Evolutionary conservation across 2,888 invertebrate species (phyloP), one percentile per base, ranked within the genome.

Genomic region (Nebria salina): DNA sequence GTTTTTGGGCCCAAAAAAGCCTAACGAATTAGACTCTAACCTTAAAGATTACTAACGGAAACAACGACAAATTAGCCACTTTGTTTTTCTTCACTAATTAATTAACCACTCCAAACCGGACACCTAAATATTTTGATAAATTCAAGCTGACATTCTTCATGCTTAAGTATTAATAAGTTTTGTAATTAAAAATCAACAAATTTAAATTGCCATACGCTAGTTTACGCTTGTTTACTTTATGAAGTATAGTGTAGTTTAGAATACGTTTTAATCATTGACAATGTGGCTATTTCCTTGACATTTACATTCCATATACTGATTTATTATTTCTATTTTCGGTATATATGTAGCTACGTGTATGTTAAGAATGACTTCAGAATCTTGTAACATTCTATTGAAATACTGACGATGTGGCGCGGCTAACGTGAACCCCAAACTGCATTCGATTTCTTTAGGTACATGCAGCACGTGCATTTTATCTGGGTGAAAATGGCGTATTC

Each of bases 401-500:
- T 54, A 54, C 54, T 13, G 54, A 54, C 54, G 54, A 8, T 54
- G 54, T 54, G 54, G 54, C 54, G 8, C 54, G 54, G 4, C 54
- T 70, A 70, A 65, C 26, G 76, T 65, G 65, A n/a, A 34, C 20
- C 64, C 64, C 65, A 65, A 76, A 76, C 76, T 76, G 76, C 76
- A 76, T n/a, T 65, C 13, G 76, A 76, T 76, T 65, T 34, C 26
- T 26, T 65, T 42, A 54, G 54, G 54, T 54, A 54, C 54, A 54
- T 11, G 26, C 34, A 34, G 76, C 76, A 76, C 76, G 76, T 76
- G 76, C 76, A 64, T 65, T 76, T 76, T 76, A 76, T 76, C 65
- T 76, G 9, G 9, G 76, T 64, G 65, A 43, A 65, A 76, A 76
- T 64, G 76, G 76, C 34, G 42, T 43, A 75, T 25, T 75, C 54